Percentiles rank a stretch among this genome's conserved stretches.
Evolutionary conservation across 2,888 invertebrate genomes (phyloP).

Genomic region (Periphyllus acericola): DNA sequence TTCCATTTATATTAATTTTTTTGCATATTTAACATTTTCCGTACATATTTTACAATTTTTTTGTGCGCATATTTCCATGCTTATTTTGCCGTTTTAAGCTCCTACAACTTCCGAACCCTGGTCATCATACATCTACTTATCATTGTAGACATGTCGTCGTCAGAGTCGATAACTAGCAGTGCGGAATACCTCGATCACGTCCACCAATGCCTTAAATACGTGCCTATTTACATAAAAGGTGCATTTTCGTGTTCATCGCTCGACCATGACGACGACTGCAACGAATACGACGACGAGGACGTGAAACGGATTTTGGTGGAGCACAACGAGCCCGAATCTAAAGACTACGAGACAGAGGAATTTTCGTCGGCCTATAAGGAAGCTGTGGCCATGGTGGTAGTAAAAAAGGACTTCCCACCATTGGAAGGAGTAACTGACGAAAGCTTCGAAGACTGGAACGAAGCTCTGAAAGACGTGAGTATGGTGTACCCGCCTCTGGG

Average conservation of each 20-base stretch:
- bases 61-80: too few relatives aligned
- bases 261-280: not conserved
- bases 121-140: not conserved
- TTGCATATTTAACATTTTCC: too few relatives aligned
- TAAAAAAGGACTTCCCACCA: rapidly evolving
- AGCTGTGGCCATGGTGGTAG: not conserved
- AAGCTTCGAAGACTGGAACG: constrained; percentile 22
- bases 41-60: too few relatives aligned
- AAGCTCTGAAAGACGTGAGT: not conserved
- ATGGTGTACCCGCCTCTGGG: constrained; percentile 35
- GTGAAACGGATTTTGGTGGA: constrained; percentile 38
- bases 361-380: constrained; percentile 9
- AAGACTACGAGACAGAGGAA: not conserved
- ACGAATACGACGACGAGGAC: constrained; percentile 21
- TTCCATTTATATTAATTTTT: too few relatives aligned
- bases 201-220: constrained; percentile 22
- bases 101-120: too few relatives aligned
- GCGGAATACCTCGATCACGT: constrained; percentile 9
- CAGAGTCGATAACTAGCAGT: not conserved
- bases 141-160: not conserved
- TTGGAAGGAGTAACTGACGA: not conserved
- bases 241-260: constrained; percentile 39
- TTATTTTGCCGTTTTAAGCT: too few relatives aligned
- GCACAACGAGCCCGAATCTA: not conserved
- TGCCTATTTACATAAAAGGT: constrained; percentile 4